Evolutionary conservation across 2,797 vertebrate genomes (phyloP), one percentile per base, ranked within the genome.

Genomic region (Bryconaethiops microstoma): DNA sequence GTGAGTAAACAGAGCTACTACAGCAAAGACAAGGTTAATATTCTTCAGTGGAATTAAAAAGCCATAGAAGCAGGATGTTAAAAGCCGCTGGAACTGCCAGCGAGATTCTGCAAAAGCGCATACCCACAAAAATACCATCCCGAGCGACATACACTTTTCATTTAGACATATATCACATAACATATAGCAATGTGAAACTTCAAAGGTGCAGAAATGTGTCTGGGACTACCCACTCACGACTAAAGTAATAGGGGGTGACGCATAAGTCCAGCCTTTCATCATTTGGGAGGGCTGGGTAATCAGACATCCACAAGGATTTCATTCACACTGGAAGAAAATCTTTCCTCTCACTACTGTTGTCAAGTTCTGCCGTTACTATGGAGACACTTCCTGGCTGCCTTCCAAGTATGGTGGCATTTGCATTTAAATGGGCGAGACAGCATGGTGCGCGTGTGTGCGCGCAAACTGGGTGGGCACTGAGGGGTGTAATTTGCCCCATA

Each of bases 331-430:
- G 71, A 68, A 68, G 79, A 77, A 80, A 79, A 87, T 74, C 75
- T 73, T 75, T 76, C 70, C 76, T 29, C 78, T 84, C 65, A 74
- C 63, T 77, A 76, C 77, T 48, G 52, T 85, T 68, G 84, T 73
- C 78, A 78, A 82, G 81, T 85, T 82, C 77, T 45, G 72, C 70
- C 21, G 86, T 89, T 87, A 84, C 88, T 87, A 87, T 89, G 85
- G 86, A 62, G 81, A 87, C 76, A 79, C 81, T 82, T 87, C 81
- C 85, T 88, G 88, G 86, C 88, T 72, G 71, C 74, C 68, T 54
- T 86, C 86, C 88, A 88, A 85, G 79, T 81, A 73, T 42, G 70
- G 71, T 77, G 77, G 82, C 84, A 89, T 89, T 87, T 89, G 86
- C 86, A 89, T 89, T 87, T 87, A 86, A 87, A 89, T 84, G 82